Evolutionary conservation across 2,888 invertebrate genomes (phyloP).

Genomic region (Sthenelais limicola): DNA sequence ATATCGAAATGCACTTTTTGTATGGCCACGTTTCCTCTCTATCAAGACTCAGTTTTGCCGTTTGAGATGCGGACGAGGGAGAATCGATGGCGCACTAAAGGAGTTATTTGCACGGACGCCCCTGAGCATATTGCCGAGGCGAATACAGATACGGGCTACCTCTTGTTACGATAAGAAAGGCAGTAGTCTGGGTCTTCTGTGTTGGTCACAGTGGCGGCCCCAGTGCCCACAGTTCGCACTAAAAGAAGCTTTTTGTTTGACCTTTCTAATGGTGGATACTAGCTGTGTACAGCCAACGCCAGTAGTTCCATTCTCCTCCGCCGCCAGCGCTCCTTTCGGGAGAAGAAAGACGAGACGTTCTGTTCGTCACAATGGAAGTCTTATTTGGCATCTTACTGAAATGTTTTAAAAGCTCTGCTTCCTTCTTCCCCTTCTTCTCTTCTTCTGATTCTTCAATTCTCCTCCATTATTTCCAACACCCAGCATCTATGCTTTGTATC

Average conservation of each 20-base stretch:
- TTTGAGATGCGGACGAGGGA: slow-evolving; percentile 25
- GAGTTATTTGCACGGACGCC: not conserved
- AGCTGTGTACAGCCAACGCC: too few relatives aligned
- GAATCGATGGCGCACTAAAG: not conserved
- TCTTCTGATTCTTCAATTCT: not conserved
- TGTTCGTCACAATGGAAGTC: not conserved
- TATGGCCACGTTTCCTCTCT: slow-evolving; percentile 26
- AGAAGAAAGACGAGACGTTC: too few relatives aligned
- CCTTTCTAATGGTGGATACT: too few relatives aligned
- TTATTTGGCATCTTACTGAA: not conserved
- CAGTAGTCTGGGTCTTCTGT: too few relatives aligned
- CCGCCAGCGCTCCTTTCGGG: not conserved
- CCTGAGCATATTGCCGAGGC: not conserved
- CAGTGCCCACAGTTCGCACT: too few relatives aligned
- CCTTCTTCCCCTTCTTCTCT: slow-evolving; percentile 1
- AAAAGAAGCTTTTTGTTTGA: too few relatives aligned
- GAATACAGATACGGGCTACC: not conserved
- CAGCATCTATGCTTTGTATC: too few relatives aligned
- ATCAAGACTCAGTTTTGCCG: slow-evolving; percentile 36
- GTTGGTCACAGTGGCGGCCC: too few relatives aligned
- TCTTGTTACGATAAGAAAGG: too few relatives aligned
- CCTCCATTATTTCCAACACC: not conserved
- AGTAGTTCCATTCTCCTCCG: not conserved
- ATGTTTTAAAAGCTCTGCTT: not conserved
- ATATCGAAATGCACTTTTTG: slow-evolving; percentile 39